These are phyloP conservation scores for Lutjanus argentimaculatus DNA, from an alignment of 2,797 vertebrate species.

Conservation along the genomic window DNA sequence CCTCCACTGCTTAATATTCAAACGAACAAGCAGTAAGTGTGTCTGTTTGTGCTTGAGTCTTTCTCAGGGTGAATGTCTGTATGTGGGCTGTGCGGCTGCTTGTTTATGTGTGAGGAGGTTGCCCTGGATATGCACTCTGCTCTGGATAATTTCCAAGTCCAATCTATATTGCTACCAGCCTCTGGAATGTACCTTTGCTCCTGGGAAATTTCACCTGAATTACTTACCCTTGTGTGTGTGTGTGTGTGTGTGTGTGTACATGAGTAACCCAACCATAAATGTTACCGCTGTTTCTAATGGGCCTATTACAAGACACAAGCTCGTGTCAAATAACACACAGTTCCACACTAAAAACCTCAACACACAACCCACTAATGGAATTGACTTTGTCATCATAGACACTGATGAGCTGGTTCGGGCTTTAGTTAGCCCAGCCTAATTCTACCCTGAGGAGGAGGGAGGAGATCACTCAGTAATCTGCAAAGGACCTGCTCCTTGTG, in stretches of 20 bases:
- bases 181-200: constrained; percentile 83
- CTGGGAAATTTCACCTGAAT: constrained; percentile 80
- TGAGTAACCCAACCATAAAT: constrained; percentile 75
- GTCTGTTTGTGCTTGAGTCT: constrained; percentile 28
- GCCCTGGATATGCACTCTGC: constrained; percentile 80
- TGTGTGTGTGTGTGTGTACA: constrained; percentile 33
- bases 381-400: constrained; percentile 76
- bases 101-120: constrained; percentile 72
- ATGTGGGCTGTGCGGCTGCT: constrained; percentile 29
- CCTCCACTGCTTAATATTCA: constrained; percentile 60
- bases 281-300: constrained; percentile 63
- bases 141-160: constrained; percentile 78
- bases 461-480: constrained; percentile 56
- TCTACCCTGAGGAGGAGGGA: constrained; percentile 66
- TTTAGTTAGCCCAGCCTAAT: constrained; percentile 54
- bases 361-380: constrained; percentile 67
- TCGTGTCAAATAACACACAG: constrained; percentile 60
- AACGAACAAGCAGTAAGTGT: constrained; percentile 44
- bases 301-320: constrained; percentile 65
- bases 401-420: constrained; percentile 63
- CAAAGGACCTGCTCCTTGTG: constrained; percentile 54
- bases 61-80: constrained; percentile 35
- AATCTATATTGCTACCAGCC: constrained; percentile 75
- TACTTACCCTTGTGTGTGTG: constrained; percentile 47
- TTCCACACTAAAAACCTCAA: constrained; percentile 48